Percentiles rank a stretch among this genome's conserved stretches.
Evolutionary conservation across 1,140 invertebrate species (phyloP).

Genomic region (Lasaia peninsularis): DNA sequence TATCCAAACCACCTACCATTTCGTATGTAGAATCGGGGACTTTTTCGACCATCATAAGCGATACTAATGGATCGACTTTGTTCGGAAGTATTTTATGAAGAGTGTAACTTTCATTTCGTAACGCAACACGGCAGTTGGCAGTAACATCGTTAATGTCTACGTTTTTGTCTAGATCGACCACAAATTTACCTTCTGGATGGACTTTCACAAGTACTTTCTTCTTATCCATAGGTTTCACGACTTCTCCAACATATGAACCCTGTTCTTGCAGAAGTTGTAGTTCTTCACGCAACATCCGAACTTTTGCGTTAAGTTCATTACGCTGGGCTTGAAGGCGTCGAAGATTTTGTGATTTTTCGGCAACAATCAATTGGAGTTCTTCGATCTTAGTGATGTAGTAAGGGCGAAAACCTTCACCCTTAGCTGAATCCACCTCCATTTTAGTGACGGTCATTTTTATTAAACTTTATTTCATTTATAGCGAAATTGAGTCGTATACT

Average conservation of each 20-base stretch:
- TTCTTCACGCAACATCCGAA: constrained; percentile 98
- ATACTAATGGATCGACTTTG: constrained; percentile 99
- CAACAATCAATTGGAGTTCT: constrained; percentile 95
- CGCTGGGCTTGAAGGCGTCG: constrained; percentile 97
- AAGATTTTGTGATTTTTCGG: constrained; percentile 98
- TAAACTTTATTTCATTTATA: background rate
- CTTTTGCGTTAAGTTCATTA: constrained; percentile 99
- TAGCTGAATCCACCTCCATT: constrained; percentile 92
- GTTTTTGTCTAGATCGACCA: constrained; percentile 99
- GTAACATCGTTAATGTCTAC: constrained; percentile 99
- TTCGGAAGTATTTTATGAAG: constrained; percentile 99
- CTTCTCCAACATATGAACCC: constrained; percentile 99
- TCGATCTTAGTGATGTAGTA: constrained; percentile 99
- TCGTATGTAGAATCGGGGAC: constrained; percentile 99
- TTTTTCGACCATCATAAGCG: constrained; percentile 99
- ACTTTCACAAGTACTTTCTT: constrained; percentile 99
- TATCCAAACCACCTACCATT: constrained; percentile 99
- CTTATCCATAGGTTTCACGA: constrained; percentile 99
- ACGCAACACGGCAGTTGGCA: constrained; percentile 97
- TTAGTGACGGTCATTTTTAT: constrained; percentile 74
- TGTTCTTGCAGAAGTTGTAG: constrained; percentile 98
- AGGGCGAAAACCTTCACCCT: constrained; percentile 92
- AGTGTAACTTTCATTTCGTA: constrained; percentile 99
- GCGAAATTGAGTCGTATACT: background rate
- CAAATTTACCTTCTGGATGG: constrained; percentile 99